phyloP scores from a whole-genome alignment of 1,140 invertebrate species.

The Ceratina australensis region DNA sequence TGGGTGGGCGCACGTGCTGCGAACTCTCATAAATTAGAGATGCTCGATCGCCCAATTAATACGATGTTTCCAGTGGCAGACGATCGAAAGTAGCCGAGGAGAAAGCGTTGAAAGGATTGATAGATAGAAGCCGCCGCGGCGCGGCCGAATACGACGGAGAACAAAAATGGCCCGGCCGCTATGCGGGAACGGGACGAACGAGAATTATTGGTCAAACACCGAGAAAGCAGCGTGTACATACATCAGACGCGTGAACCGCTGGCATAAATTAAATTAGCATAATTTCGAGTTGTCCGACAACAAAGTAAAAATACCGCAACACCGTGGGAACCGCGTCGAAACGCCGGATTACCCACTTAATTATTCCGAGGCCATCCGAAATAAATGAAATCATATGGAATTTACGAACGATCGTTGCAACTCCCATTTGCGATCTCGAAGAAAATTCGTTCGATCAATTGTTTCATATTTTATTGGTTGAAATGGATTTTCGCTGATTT shows the following conservation, averaged over 20 bases:
- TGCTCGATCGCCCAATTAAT: constrained; percentile 66
- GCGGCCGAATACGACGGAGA: constrained; percentile 2
- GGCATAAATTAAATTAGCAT: constrained; percentile 76
- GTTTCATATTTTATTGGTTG: no score
- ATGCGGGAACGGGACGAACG: neutral
- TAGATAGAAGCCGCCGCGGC: neutral
- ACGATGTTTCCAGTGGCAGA: constrained; percentile 63
- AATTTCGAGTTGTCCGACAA: constrained; percentile 60
- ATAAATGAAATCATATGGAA: neutral
- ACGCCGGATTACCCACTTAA: constrained; percentile 24
- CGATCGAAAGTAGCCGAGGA: constrained; percentile 22
- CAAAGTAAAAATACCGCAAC: constrained; percentile 70
- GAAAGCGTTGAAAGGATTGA: constrained; percentile 36
- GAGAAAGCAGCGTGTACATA: constrained; percentile 16
- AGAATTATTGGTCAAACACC: constrained; percentile 38
- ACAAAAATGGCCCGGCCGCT: neutral
- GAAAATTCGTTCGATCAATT: no score
- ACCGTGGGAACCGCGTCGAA: constrained; percentile 64
- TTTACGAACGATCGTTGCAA: neutral
- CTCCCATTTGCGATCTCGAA: no score
- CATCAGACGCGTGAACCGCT: constrained; percentile 49
- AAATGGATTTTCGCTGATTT: no score
- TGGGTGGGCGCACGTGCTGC: constrained; percentile 48
- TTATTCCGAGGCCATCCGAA: neutral
- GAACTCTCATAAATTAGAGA: constrained; percentile 63